A percentile compares a stretch with the other conserved stretches of the same genome.
phyloP scores from a whole-genome alignment of 2,113 vertebrate species.

The Eudyptes chrysolophus region DNA sequence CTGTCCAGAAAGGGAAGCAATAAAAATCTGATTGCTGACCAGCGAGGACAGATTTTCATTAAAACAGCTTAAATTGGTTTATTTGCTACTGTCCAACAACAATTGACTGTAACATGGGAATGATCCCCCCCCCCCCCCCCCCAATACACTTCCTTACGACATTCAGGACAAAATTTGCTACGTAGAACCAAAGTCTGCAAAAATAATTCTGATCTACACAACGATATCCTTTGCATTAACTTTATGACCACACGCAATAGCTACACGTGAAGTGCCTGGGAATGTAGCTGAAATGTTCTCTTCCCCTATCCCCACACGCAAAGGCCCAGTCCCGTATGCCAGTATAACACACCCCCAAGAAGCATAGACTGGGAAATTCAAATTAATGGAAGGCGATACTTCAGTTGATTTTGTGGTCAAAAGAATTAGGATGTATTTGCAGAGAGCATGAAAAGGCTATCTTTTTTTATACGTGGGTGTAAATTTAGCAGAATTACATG shows the following conservation, averaged over 20 bases:
- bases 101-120: background rate
- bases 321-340: background rate
- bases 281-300: background rate
- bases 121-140: background rate
- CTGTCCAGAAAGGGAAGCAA: background rate
- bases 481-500: slow-evolving; percentile 15
- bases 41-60: background rate
- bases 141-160: background rate
- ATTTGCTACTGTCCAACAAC: background rate
- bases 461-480: background rate
- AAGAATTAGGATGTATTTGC: background rate
- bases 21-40: background rate
- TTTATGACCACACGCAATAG: background rate
- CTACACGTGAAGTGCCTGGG: background rate
- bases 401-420: background rate
- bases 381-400: background rate
- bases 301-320: rapidly evolving
- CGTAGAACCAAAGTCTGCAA: background rate
- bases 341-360: background rate
- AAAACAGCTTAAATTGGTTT: background rate
- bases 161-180: background rate
- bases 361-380: background rate
- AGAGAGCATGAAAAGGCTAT: slow-evolving; percentile 24
- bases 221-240: background rate
- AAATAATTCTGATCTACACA: background rate